Conservation (phyloP, 2,888 invertebrate species). For the Alviniconcha strummeri region DNA sequence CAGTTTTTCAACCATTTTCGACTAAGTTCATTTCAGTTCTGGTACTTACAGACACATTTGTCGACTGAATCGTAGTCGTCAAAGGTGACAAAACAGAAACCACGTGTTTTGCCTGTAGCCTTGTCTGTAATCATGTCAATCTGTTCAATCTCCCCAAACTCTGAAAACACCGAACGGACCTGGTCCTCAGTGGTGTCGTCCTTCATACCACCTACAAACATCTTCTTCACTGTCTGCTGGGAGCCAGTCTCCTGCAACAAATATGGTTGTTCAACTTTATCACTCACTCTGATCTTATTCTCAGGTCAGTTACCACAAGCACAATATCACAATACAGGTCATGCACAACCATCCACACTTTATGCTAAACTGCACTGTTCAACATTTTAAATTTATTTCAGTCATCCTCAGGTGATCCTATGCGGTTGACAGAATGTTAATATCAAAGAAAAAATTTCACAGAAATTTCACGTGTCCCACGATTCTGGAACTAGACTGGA, state of each 20-base stretch:
- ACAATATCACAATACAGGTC: neutral
- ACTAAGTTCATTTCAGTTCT: neutral
- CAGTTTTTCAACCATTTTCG: no score
- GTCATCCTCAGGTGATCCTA: no score
- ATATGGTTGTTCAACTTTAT: neutral
- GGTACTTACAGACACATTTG: constrained; percentile 91
- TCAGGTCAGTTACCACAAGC: neutral
- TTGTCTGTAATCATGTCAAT: constrained; percentile 93
- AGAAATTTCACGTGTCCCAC: no score
- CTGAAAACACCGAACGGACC: constrained; percentile 75
- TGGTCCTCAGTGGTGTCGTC: constrained; percentile 95
- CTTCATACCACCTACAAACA: constrained; percentile 94
- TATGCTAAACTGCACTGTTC: no score
- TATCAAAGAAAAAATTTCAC: no score
- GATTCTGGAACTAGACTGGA: no score
- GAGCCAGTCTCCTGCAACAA: constrained; percentile 69
- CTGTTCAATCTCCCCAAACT: constrained; percentile 87
- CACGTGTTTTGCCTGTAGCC: constrained; percentile 93
- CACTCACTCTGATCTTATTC: neutral
- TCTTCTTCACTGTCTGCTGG: constrained; percentile 93
- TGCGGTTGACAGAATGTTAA: no score
- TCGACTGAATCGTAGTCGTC: constrained; percentile 98
- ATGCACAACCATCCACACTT: neutral
- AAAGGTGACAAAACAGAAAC: constrained; percentile 97
- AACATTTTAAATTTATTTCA: no score